A percentile compares a stretch with the other conserved stretches of the same genome.
These are phyloP conservation scores for Fragum sueziense DNA, from an alignment of 2,888 invertebrate species.

Conservation along the genomic window DNA sequence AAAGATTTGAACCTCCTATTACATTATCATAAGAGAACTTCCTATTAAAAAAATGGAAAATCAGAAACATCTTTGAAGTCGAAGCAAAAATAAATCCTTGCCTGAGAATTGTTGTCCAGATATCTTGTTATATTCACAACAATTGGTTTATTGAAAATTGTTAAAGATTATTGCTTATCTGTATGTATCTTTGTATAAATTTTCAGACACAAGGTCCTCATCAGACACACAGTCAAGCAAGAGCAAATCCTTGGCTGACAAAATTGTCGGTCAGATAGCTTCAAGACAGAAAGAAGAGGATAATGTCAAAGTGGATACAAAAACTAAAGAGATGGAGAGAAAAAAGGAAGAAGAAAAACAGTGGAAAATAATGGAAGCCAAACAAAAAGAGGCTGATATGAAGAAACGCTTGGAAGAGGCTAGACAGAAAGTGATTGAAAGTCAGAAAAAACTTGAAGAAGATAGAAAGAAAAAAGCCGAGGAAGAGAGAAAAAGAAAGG, in stretches of 20 bases:
- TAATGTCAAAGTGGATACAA: not conserved
- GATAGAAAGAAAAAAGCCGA: not conserved
- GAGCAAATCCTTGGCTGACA: constrained; percentile 39
- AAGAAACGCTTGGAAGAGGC: not conserved
- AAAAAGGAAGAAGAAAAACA: constrained; percentile 10
- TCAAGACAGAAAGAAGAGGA: constrained; percentile 31
- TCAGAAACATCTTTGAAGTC: too few relatives aligned
- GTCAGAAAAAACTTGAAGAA: constrained; percentile 21
- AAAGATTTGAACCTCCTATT: too few relatives aligned
- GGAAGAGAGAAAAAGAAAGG: constrained; percentile 2
- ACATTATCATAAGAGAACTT: too few relatives aligned
- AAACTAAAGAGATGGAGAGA: constrained; percentile 11
- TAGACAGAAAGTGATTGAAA: constrained; percentile 10
- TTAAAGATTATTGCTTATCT: too few relatives aligned
- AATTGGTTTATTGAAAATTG: too few relatives aligned
- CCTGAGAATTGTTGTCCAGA: too few relatives aligned
- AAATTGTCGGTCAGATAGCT: constrained; percentile 23
- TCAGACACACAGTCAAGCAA: constrained; percentile 26
- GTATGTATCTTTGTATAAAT: too few relatives aligned
- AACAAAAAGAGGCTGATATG: not conserved
- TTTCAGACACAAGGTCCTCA: too few relatives aligned
- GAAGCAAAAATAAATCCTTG: too few relatives aligned
- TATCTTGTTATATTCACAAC: too few relatives aligned
- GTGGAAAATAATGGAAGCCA: constrained; percentile 10
- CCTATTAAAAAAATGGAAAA: too few relatives aligned